These are phyloP conservation scores for Stenopsyche tienmushanensis DNA, from an alignment of 1,140 invertebrate species.

Conservation along the genomic window DNA sequence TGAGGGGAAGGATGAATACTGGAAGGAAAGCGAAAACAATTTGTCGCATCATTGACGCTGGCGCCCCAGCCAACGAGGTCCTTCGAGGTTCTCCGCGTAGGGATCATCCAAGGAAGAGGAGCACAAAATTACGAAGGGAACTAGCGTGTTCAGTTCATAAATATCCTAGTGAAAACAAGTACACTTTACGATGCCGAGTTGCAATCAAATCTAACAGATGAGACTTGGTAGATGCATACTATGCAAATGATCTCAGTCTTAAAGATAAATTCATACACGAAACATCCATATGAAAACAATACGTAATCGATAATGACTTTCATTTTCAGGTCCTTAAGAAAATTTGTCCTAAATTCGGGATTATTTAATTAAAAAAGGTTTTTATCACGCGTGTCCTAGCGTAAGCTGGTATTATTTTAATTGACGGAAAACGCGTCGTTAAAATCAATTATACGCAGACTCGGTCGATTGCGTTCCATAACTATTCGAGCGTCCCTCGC, in stretches of 20 bases:
- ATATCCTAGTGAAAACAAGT: not conserved
- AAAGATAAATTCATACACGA: too few species aligned
- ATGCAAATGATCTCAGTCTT: too few species aligned
- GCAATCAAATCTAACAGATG: too few species aligned
- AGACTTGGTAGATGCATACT: too few species aligned
- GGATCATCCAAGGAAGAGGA: not conserved
- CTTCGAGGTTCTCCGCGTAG: not conserved
- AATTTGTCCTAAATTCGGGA: too few species aligned
- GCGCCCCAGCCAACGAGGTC: conserved; percentile 28
- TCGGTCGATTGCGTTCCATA: conserved; percentile 20
- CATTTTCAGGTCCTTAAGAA: too few species aligned
- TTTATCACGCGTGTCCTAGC: too few species aligned
- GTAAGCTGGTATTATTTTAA: conserved; percentile 9
- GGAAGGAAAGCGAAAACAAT: conserved; percentile 38
- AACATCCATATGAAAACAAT: too few species aligned
- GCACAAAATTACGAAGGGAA: not conserved
- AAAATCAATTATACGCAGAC: conserved; percentile 16
- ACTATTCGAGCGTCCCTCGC: conserved; percentile 5
- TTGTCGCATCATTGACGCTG: conserved; percentile 39
- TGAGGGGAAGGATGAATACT: conserved; percentile 16
- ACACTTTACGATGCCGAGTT: not conserved
- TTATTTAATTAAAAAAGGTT: too few species aligned
- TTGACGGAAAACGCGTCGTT: conserved; percentile 22
- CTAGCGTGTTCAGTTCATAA: not conserved
- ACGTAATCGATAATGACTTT: too few species aligned